Percentiles rank a stretch among this genome's conserved stretches.
Conservation (phyloP, 2,113 vertebrate species). For the Erythrocebus patas region DNA sequence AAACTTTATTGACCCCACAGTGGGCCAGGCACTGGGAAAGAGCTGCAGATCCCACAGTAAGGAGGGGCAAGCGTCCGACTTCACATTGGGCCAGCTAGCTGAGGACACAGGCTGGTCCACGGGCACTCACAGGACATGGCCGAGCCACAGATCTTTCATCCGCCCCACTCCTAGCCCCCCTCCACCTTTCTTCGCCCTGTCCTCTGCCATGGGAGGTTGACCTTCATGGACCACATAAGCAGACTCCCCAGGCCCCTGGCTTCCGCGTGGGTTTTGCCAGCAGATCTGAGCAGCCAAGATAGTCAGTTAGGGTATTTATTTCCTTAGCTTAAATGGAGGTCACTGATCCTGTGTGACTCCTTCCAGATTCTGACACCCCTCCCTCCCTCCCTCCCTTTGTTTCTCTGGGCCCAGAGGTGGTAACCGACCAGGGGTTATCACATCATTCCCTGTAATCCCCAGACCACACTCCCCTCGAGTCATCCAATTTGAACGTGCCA, state of each 20-base stretch:
- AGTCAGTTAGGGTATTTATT: too few relatives aligned
- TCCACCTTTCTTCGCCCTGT: background rate
- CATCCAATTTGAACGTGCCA: background rate
- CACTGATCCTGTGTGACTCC: background rate
- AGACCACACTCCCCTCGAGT: background rate
- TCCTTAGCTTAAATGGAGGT: background rate
- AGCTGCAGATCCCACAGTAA: background rate
- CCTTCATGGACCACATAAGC: too few relatives aligned
- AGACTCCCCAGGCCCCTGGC: background rate
- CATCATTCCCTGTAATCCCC: background rate
- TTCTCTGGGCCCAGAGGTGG: background rate
- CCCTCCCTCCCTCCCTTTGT: background rate
- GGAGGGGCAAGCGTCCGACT: background rate
- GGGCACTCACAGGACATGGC: background rate
- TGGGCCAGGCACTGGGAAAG: background rate
- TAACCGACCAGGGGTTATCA: background rate
- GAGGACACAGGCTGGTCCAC: background rate
- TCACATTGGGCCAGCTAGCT: background rate
- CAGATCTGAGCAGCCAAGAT: too few relatives aligned
- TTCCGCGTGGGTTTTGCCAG: background rate
- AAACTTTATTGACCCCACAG: background rate
- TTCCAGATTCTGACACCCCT: background rate
- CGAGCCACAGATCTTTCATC: background rate
- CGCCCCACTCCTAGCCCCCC: background rate
- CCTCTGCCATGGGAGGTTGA: background rate